phyloP scores from a whole-genome alignment of 1,140 invertebrate species.

The Drosophila quadrilineata region DNA sequence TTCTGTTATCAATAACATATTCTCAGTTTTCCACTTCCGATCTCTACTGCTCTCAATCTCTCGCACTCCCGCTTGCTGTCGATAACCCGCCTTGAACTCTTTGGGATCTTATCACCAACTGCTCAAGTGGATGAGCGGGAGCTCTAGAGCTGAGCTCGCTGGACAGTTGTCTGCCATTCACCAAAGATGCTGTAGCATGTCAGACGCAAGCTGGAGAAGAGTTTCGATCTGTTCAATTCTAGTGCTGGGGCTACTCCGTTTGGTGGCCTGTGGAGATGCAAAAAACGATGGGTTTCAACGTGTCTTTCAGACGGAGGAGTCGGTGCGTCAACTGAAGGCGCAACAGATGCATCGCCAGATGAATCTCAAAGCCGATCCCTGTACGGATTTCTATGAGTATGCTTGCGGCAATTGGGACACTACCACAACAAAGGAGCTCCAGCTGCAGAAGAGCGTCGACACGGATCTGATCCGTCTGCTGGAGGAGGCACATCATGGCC shows the following conservation, averaged over 20 bases:
- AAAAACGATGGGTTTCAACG: slow-evolving; percentile 62
- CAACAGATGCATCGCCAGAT: slow-evolving; percentile 88
- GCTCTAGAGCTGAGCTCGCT: neutral
- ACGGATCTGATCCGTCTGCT: slow-evolving; percentile 86
- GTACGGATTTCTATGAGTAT: slow-evolving; percentile 92
- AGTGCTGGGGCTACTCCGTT: neutral
- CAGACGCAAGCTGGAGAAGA: neutral
- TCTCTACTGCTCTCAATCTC: neutral
- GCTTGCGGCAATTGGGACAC: slow-evolving; percentile 86
- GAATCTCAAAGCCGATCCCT: slow-evolving; percentile 89
- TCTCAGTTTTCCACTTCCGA: too few relatives aligned
- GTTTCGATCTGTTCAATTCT: slow-evolving; percentile 5
- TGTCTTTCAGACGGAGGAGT: slow-evolving; percentile 79
- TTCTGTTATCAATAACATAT: too few relatives aligned
- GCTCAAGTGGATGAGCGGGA: too few relatives aligned
- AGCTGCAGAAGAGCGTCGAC: slow-evolving; percentile 87
- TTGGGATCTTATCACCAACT: slow-evolving; percentile 40
- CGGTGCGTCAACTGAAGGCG: slow-evolving; percentile 77
- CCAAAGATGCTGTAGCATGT: slow-evolving; percentile 56
- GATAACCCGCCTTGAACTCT: slow-evolving; percentile 44
- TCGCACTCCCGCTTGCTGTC: neutral
- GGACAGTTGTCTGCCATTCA: slow-evolving; percentile 28
- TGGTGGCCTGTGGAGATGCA: slow-evolving; percentile 45
- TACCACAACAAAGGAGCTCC: slow-evolving; percentile 88
- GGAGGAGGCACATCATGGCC: slow-evolving; percentile 78